Percentiles rank a stretch among this genome's conserved stretches.
These are phyloP conservation scores for Brachionus calyciflorus DNA, from an alignment of 1,140 invertebrate species.

Conservation along the genomic window DNA sequence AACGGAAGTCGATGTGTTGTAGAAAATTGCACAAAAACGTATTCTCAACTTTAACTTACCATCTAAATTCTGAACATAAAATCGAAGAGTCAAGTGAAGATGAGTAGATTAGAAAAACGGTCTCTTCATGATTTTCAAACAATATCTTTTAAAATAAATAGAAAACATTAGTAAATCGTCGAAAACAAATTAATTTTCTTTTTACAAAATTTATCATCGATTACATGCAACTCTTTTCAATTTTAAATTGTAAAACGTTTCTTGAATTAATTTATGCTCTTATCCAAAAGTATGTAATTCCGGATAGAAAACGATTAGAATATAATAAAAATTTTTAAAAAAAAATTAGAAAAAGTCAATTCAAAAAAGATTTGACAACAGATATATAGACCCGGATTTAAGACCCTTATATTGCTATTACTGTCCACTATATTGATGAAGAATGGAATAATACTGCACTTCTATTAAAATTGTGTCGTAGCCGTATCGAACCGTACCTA, in stretches of 20 bases:
- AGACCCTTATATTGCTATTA: slow-evolving; percentile 50
- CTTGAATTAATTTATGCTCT: slow-evolving; percentile 48
- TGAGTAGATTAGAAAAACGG: not conserved
- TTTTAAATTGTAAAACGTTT: slow-evolving; percentile 51
- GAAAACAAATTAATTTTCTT: not conserved
- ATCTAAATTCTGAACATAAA: not conserved
- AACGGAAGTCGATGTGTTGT: not conserved
- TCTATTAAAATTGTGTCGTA: too few relatives aligned
- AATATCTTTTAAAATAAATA: not conserved
- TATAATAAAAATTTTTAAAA: slow-evolving; percentile 44
- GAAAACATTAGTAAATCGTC: not conserved
- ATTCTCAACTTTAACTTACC: not conserved
- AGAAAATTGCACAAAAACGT: slow-evolving; percentile 3
- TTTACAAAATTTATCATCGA: slow-evolving; percentile 48
- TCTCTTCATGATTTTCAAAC: too few relatives aligned
- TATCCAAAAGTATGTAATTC: slow-evolving; percentile 49
- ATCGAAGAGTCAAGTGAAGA: not conserved
- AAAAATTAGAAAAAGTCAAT: slow-evolving; percentile 24
- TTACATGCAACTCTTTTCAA: slow-evolving; percentile 50
- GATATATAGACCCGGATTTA: slow-evolving; percentile 51
- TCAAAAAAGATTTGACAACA: slow-evolving; percentile 49
- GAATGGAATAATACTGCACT: slow-evolving; percentile 50
- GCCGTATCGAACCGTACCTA: too few relatives aligned
- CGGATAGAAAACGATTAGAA: slow-evolving; percentile 48
- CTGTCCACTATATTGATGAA: slow-evolving; percentile 49